Conservation (phyloP, 2,113 vertebrate species). For the Cebidichthys violaceus region DNA sequence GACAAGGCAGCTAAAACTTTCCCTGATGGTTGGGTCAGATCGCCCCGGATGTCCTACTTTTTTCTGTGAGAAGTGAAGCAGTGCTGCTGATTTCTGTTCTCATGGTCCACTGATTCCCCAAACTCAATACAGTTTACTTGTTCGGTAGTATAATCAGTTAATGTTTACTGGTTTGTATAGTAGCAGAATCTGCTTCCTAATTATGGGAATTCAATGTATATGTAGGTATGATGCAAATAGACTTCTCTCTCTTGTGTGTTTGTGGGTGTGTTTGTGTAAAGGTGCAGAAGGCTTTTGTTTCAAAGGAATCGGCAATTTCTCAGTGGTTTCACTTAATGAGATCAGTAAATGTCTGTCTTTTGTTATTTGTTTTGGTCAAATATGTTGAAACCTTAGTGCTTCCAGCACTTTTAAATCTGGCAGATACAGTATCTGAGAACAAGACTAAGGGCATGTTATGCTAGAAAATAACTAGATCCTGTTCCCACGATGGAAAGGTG, state of each 20-base stretch:
- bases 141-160: not conserved
- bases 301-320: not conserved
- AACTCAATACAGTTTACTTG: not conserved
- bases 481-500: too few species aligned
- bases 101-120: not conserved
- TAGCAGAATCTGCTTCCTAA: constrained; percentile 4
- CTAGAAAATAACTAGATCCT: too few species aligned
- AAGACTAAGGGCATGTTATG: not conserved
- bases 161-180: constrained; percentile 7
- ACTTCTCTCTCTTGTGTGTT: not conserved
- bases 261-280: not conserved
- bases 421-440: not conserved
- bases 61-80: not conserved
- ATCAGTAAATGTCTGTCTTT: not conserved
- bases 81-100: not conserved
- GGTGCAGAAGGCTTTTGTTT: not conserved
- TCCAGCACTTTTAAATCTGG: not conserved
- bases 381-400: not conserved
- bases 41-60: not conserved
- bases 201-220: constrained; percentile 16
- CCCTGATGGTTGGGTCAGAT: constrained; percentile 16
- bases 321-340: not conserved
- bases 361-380: not conserved
- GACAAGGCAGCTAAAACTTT: constrained; percentile 14
- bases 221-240: not conserved